Percentiles rank a stretch among this genome's conserved stretches.
phyloP scores from a whole-genome alignment of 2,888 invertebrate genomes.

The Helobdella robusta region DNA sequence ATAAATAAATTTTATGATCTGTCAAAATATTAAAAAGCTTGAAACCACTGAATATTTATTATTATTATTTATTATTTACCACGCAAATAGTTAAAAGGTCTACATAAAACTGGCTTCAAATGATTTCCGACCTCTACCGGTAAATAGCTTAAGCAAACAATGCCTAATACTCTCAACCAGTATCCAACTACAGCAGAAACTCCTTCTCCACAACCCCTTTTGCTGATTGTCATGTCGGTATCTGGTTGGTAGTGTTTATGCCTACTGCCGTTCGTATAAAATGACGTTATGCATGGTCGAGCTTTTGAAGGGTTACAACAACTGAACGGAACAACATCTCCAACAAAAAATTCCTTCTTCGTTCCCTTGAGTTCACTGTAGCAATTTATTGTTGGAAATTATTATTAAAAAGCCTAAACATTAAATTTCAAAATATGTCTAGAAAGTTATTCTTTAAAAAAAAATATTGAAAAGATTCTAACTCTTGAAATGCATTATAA shows the following conservation, averaged over 20 bases:
- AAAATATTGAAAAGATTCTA: no score
- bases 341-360: neutral
- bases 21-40: neutral
- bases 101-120: no score
- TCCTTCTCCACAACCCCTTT: slow-evolving; percentile 17
- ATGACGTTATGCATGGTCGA: slow-evolving; percentile 25
- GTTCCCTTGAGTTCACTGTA: no score
- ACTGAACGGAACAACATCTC: slow-evolving; percentile 28
- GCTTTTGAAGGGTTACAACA: slow-evolving; percentile 25
- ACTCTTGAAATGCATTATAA: no score
- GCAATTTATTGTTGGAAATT: no score
- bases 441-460: no score
- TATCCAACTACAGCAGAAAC: slow-evolving; percentile 11
- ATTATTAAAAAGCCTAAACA: no score
- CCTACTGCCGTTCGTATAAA: neutral
- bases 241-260: slow-evolving; percentile 5
- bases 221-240: slow-evolving; percentile 12
- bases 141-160: neutral
- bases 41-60: neutral
- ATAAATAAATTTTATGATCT: neutral
- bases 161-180: slow-evolving; percentile 13
- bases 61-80: neutral
- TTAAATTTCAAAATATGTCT: no score
- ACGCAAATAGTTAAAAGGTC: no score
- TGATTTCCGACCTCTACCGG: slow-evolving; percentile 6